Conservation (phyloP, 2,113 vertebrate species). For the Siniperca chuatsi region DNA sequence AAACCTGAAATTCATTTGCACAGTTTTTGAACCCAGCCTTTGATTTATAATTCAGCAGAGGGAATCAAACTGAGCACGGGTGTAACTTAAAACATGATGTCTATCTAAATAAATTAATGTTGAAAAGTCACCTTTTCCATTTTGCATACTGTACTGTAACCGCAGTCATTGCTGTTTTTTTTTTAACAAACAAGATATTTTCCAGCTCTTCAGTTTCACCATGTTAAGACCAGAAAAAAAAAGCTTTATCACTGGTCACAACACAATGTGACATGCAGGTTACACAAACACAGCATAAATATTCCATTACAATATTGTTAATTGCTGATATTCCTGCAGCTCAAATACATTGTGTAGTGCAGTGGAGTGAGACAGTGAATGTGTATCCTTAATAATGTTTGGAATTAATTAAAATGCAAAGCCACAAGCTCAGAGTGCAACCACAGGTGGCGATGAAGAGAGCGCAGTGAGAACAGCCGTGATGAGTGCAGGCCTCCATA, state of each 20-base stretch:
- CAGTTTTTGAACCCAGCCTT: slow-evolving; percentile 39
- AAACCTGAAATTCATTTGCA: slow-evolving; percentile 1
- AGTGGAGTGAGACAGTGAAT: slow-evolving; percentile 67
- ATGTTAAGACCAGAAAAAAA: background rate
- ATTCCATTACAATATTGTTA: slow-evolving; percentile 67
- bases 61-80: background rate
- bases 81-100: background rate
- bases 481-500: slow-evolving; percentile 35
- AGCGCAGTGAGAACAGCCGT: slow-evolving; percentile 28
- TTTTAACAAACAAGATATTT: background rate
- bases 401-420: slow-evolving; percentile 77
- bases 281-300: slow-evolving; percentile 53
- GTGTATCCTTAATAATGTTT: slow-evolving; percentile 76
- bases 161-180: background rate
- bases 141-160: background rate
- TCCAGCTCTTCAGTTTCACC: background rate
- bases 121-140: background rate
- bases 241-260: slow-evolving; percentile 19
- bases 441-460: slow-evolving; percentile 64
- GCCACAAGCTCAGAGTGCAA: slow-evolving; percentile 60
- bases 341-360: slow-evolving; percentile 49
- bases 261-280: slow-evolving; percentile 44
- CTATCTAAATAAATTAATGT: background rate
- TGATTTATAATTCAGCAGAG: slow-evolving; percentile 56
- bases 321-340: slow-evolving; percentile 64